Base-by-base conservation (phyloP, 2,113 vertebrate species). In the Monarcha castaneiventris region DNA sequence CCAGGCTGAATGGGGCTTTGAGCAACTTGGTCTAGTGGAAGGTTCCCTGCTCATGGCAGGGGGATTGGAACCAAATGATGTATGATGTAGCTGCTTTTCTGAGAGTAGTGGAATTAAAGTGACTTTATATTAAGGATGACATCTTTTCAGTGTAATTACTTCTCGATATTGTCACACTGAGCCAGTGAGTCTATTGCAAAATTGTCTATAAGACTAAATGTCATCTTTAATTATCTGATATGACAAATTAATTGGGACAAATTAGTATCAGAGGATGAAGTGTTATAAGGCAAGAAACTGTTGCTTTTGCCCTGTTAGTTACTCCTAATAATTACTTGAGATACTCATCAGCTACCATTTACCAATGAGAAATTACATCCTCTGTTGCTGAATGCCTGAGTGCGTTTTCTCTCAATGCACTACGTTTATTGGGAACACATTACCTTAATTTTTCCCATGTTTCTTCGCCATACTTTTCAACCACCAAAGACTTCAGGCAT, bases 381-480 rank as follows among this genome's bases (percentile, higher is more conserved):
- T 43, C 74, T 69, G 51, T 23, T 79, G 25, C 72, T 67, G 58
- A 55, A 72, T 59, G 78, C 61, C 61, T 49, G 27, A 87, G 37
- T 4, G 23, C 20, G 5, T 37, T 91, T 82, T 54, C 55, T 72
- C 49, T 30, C 75, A 68, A 9, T 20, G 21, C 15, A 12, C 33
- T 43, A 13, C 21, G 6, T 72, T 48, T 43, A 66, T 35, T 33
- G 9, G 54, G 52, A 84, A 46, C 51, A 35, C 27, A 5, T 96
- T 96, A 98, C 98, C 98, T 98, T 93, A 98, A 93, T 96, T 98
- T 98, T 84, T 97, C 96, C 98, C 98, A 98, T 10, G 95, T 98
- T 89, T 98, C 98, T 97, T 98, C 97, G 52, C 97, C 97, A 48
- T 98, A 98, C 80, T 98, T 98, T 91, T 98, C 98, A 68, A 98